Base-by-base conservation (phyloP, 2,888 invertebrate genomes). In the Nomada fabriciana region DNA sequence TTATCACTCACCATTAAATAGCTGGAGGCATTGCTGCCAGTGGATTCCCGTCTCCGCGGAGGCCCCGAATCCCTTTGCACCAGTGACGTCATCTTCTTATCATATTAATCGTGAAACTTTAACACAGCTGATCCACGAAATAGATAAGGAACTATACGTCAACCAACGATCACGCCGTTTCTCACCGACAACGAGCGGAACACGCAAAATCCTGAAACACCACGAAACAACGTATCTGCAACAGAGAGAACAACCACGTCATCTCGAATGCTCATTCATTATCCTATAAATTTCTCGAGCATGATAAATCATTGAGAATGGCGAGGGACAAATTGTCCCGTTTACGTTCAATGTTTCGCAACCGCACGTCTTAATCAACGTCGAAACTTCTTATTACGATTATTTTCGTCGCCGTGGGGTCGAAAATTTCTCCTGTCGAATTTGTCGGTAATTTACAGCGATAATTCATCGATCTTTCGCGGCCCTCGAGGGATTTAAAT, bases 11-110 rank as follows among this genome's bases (percentile, higher is more conserved):
- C 93, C 88, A 93, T 82, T 68, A 93, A 88, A 78, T 93, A 93
- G 82, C 92, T 93, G 68, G 93, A 93, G 43, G 93, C 91, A 88
- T 91, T 93, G 86, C 93, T 93, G 82, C 91, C 89, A 68, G 88
- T 93, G 29, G 93, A 93, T 80, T 93, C 93, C 80, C 93, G 89
- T 63, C 92, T 93, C 73, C 87, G 91, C 79, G 90, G 91, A 83
- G 92, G 89, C 74, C 88, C 90, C 65, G 83, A 88, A 86, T 93
- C 92, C 88, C 92, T 90, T 80, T 91, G 92, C 71, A 90, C 75
- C 83, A 92, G 80, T 82, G 93, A 93, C 90, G 92, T 92, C 93
- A 93, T 93, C 87, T 88, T 91, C 81, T 78, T 90, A 57, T 88
- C 91, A 89, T 88, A 90, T 92, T 90, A 90, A 71, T 86, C 89